A percentile compares a stretch with the other conserved stretches of the same genome.
Evolutionary conservation across 2,797 vertebrate genomes (phyloP).

Genomic region (Caiman crocodilus): DNA sequence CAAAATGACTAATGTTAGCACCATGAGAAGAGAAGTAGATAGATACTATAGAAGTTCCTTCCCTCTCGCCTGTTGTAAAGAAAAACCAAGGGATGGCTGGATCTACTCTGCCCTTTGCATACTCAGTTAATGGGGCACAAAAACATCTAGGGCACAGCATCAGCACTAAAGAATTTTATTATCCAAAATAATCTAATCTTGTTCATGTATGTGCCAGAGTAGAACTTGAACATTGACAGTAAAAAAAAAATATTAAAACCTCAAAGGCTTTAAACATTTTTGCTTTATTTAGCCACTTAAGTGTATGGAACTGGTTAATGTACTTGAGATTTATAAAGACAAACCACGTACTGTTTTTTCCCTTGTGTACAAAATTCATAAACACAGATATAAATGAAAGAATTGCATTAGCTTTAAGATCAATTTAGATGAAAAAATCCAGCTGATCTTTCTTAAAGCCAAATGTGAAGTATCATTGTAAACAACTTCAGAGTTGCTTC

Average conservation of each 20-base stretch:
- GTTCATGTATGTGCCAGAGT: background rate
- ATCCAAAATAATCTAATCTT: background rate
- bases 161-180: background rate
- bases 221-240: background rate
- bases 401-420: background rate
- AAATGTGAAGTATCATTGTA: background rate
- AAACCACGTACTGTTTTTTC: background rate
- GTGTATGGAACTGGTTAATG: conserved; percentile 59
- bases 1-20: background rate
- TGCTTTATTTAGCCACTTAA: conserved; percentile 32
- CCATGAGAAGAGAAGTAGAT: background rate
- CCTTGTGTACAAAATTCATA: background rate
- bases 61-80: background rate
- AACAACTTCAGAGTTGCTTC: background rate
- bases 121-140: background rate
- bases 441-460: background rate
- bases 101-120: background rate
- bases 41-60: background rate
- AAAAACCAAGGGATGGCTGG: background rate
- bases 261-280: conserved; percentile 56
- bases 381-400: background rate
- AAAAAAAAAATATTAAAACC: conserved; percentile 5
- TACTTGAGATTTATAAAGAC: conserved; percentile 64
- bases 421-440: conserved; percentile 14
- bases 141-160: background rate